Evolutionary conservation across 1,140 invertebrate genomes (phyloP).

Genomic region (Oedothorax gibbosus): DNA sequence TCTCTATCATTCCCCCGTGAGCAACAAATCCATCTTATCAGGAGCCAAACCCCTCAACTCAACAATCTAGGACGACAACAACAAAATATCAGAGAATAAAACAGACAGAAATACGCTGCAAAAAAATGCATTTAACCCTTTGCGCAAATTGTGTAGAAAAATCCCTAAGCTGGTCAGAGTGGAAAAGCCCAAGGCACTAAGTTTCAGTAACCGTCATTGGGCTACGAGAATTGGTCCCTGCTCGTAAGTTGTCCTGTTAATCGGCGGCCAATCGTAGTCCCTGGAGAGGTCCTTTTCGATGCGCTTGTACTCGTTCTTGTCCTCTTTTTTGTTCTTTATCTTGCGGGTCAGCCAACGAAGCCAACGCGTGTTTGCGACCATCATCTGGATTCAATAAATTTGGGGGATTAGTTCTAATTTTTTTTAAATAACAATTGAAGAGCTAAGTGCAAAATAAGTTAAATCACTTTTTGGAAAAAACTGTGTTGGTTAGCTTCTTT

Average conservation of each 20-base stretch:
- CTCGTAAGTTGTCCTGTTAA: conserved; percentile 32
- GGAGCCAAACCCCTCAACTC: too few relatives aligned
- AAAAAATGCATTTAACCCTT: conserved; percentile 41
- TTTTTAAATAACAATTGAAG: not conserved
- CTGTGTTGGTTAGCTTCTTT: too few relatives aligned
- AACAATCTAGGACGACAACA: too few relatives aligned
- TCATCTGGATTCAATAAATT: conserved; percentile 30
- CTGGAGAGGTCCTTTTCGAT: conserved; percentile 35
- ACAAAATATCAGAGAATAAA: not conserved
- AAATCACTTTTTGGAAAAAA: too few relatives aligned
- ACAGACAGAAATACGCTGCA: conserved; percentile 35
- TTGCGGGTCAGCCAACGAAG: conserved; percentile 22
- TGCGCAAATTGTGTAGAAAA: conserved; percentile 45
- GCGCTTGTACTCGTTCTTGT: conserved; percentile 54
- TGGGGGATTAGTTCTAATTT: not conserved
- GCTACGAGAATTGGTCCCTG: conserved; percentile 37
- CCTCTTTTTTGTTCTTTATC: conserved; percentile 53
- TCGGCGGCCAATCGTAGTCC: conserved; percentile 45
- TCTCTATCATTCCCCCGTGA: too few relatives aligned
- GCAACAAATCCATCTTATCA: too few relatives aligned
- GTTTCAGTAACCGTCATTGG: conserved; percentile 53
- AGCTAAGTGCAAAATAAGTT: not conserved
- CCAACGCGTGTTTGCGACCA: conserved; percentile 43
- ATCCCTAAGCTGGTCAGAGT: conserved; percentile 10
- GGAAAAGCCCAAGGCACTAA: conserved; percentile 49